Conservation (phyloP, 1,140 invertebrate genomes). For the Drosophila mayri region DNA sequence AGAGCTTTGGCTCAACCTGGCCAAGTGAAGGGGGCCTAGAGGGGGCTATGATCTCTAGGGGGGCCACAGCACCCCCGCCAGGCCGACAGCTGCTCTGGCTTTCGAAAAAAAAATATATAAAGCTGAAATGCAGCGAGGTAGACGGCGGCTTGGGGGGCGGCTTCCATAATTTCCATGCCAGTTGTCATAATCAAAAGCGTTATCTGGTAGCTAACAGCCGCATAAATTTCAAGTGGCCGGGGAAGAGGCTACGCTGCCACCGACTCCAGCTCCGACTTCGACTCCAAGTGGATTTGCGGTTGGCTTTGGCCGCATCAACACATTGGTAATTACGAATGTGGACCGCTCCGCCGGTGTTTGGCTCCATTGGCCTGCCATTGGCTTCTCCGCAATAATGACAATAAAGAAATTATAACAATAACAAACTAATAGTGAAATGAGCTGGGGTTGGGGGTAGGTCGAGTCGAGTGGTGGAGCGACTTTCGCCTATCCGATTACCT, state of each 20-base stretch:
- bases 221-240: conserved; percentile 76
- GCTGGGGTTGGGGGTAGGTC: conserved; percentile 11
- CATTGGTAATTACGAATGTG: conserved; percentile 61
- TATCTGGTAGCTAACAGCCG: conserved; percentile 81
- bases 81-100: conserved; percentile 51
- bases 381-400: conserved; percentile 68
- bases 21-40: conserved; percentile 10
- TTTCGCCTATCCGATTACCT: conserved; percentile 80
- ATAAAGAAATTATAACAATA: conserved; percentile 82
- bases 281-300: conserved; percentile 80
- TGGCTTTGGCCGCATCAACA: conserved; percentile 69
- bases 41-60: conserved; percentile 20
- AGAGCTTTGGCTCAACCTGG: conserved; percentile 33
- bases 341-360: conserved; percentile 20
- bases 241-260: conserved; percentile 50
- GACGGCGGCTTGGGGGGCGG: conserved; percentile 35
- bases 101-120: conserved; percentile 23
- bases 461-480: conserved; percentile 48
- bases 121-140: conserved; percentile 21
- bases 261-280: conserved; percentile 28
- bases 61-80: conserved; percentile 42
- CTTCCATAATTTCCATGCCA: conserved; percentile 52
- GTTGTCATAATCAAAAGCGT: conserved; percentile 82
- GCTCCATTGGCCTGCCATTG: conserved; percentile 34
- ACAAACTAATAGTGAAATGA: conserved; percentile 73